These are phyloP conservation scores for Dusona sp. DNA, from an alignment of 2,888 invertebrate species.

Conservation along the genomic window DNA sequence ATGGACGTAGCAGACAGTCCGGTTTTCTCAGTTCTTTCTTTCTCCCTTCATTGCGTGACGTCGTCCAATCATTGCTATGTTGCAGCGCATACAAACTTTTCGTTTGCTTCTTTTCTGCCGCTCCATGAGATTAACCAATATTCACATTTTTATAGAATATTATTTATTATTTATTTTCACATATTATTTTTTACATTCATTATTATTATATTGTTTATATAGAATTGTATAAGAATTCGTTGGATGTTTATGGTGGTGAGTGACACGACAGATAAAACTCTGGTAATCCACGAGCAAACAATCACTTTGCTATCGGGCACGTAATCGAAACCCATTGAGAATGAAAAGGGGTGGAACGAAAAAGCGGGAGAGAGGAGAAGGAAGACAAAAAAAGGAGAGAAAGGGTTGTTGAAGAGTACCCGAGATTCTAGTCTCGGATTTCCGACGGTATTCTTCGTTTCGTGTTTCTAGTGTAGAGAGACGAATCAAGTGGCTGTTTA, in stretches of 20 bases:
- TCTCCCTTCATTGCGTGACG: slow-evolving; percentile 77
- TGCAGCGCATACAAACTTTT: slow-evolving; percentile 70
- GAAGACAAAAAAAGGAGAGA: background rate
- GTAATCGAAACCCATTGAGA: slow-evolving; percentile 66
- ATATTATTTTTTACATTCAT: slow-evolving; percentile 21
- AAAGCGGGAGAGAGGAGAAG: background rate
- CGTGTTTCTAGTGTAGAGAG: slow-evolving; percentile 54
- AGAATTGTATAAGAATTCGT: slow-evolving; percentile 26
- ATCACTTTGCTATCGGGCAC: slow-evolving; percentile 66
- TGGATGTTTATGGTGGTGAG: slow-evolving; percentile 18
- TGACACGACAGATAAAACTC: slow-evolving; percentile 56
- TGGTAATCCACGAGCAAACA: slow-evolving; percentile 55
- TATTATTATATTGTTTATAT: background rate
- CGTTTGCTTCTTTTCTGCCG: slow-evolving; percentile 62
- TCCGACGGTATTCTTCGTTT: slow-evolving; percentile 45
- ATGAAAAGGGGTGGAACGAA: background rate
- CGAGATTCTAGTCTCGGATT: slow-evolving; percentile 64
- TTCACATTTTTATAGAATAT: slow-evolving; percentile 27
- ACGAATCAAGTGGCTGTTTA: slow-evolving; percentile 79
- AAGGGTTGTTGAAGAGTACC: slow-evolving; percentile 45
- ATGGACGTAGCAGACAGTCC: slow-evolving; percentile 44
- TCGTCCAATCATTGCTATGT: slow-evolving; percentile 78
- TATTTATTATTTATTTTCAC: background rate
- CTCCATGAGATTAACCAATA: slow-evolving; percentile 14
- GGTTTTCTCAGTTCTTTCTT: slow-evolving; percentile 36